Percentiles rank a stretch among this genome's conserved stretches.
phyloP scores from a whole-genome alignment of 2,797 vertebrate genomes.

The Syndactyla subalaris region DNA sequence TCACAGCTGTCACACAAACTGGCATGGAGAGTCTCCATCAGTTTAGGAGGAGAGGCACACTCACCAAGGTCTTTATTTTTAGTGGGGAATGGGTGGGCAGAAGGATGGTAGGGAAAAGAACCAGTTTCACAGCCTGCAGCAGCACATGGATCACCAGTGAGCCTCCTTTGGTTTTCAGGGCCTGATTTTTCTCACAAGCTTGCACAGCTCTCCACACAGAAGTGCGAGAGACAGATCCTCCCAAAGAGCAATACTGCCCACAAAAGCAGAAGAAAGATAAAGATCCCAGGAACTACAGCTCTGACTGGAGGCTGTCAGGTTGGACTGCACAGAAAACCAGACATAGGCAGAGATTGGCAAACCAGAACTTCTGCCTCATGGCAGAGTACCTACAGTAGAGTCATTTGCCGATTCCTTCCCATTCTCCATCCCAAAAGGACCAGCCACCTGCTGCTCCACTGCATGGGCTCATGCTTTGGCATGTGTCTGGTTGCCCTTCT shows the following conservation, averaged over 20 bases:
- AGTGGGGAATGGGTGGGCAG: neutral
- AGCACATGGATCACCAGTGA: neutral
- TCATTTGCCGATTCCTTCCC: neutral
- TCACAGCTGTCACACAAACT: neutral
- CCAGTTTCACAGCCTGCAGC: neutral
- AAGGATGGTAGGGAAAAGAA: neutral
- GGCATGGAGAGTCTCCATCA: neutral
- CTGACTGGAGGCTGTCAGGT: neutral
- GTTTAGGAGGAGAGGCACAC: neutral
- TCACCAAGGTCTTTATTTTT: neutral
- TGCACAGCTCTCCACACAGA: accelerated
- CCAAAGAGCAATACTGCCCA: neutral
- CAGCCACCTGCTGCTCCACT: neutral
- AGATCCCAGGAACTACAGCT: neutral
- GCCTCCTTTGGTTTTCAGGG: neutral
- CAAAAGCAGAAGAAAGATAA: neutral
- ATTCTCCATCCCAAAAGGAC: neutral
- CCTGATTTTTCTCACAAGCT: neutral
- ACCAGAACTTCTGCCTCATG: neutral
- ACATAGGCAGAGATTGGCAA: neutral
- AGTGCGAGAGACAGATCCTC: neutral
- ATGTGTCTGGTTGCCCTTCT: neutral
- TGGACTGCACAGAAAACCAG: neutral
- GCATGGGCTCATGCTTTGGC: neutral
- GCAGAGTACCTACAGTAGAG: neutral